phyloP scores from a whole-genome alignment of 2,797 vertebrate species.

The Oryzias dopingdopingensis region DNA sequence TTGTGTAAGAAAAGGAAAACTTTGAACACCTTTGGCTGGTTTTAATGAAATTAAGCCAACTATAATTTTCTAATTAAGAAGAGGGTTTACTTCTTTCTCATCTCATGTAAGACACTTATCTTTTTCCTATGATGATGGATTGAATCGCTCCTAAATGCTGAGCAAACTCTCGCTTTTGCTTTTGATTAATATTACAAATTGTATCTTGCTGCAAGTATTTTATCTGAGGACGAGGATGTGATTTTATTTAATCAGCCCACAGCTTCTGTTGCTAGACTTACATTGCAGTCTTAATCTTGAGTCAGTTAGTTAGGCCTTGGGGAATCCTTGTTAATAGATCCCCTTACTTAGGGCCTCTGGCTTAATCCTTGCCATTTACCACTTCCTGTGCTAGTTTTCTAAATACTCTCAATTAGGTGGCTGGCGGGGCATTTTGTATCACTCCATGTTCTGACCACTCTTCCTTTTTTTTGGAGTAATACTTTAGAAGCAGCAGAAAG shows the following conservation, averaged over 20 bases:
- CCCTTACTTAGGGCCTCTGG: slow-evolving; percentile 75
- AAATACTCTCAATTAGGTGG: slow-evolving; percentile 80
- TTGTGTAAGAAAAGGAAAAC: too few relatives aligned
- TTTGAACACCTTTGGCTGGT: too few relatives aligned
- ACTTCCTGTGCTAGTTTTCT: slow-evolving; percentile 76
- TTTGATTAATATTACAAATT: slow-evolving; percentile 21
- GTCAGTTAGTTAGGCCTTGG: slow-evolving; percentile 74
- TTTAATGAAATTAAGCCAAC: too few relatives aligned
- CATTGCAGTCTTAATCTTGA: slow-evolving; percentile 65
- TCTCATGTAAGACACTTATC: background rate
- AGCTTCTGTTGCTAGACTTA: slow-evolving; percentile 42
- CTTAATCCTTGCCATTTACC: slow-evolving; percentile 77
- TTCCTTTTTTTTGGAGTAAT: slow-evolving; percentile 46
- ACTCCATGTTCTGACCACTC: slow-evolving; percentile 60
- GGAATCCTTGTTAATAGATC: slow-evolving; percentile 78
- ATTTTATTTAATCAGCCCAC: slow-evolving; percentile 35
- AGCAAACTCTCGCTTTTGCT: slow-evolving; percentile 11
- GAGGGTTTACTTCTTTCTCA: too few relatives aligned
- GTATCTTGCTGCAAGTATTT: slow-evolving; percentile 20
- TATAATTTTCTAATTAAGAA: too few relatives aligned
- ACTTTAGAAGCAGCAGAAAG: slow-evolving; percentile 22
- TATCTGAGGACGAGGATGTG: slow-evolving; percentile 30
- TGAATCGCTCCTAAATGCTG: slow-evolving; percentile 1
- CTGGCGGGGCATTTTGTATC: slow-evolving; percentile 67
- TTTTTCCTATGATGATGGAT: slow-evolving; percentile 1